Evolutionary conservation across 2,888 invertebrate genomes (phyloP).

Genomic region (Ectemnius continuus): DNA sequence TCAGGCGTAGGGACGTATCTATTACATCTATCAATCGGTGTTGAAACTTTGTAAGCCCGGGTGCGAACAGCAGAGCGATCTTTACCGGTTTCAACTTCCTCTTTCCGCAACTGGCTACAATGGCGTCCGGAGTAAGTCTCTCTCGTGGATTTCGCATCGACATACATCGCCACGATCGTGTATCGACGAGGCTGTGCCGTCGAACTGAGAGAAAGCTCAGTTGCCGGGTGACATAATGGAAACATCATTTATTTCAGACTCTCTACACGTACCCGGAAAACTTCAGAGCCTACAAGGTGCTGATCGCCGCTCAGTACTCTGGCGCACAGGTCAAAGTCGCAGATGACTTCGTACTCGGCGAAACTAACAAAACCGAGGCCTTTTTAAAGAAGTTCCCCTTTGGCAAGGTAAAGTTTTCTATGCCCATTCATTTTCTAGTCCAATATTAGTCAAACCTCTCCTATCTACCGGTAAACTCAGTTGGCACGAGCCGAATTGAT

Average conservation of each 20-base stretch:
- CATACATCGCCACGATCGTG: slow-evolving; percentile 67
- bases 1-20: slow-evolving; percentile 15
- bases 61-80: slow-evolving; percentile 44
- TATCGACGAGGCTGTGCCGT: slow-evolving; percentile 19
- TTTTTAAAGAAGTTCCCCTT: slow-evolving; percentile 97
- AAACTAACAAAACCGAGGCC: slow-evolving; percentile 91
- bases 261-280: slow-evolving; percentile 99
- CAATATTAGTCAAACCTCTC: neutral
- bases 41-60: slow-evolving; percentile 33
- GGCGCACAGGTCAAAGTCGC: slow-evolving; percentile 91
- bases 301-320: slow-evolving; percentile 98
- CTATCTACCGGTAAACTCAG: slow-evolving; percentile 21
- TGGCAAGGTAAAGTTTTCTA: slow-evolving; percentile 89
- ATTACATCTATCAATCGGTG: slow-evolving; percentile 13
- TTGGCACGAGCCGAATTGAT: slow-evolving; percentile 20
- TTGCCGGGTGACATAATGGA: slow-evolving; percentile 25
- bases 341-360: slow-evolving; percentile 93
- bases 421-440: neutral
- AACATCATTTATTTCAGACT: slow-evolving; percentile 83
- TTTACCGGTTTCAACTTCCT: slow-evolving; percentile 76
- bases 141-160: slow-evolving; percentile 68
- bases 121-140: slow-evolving; percentile 81
- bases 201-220: slow-evolving; percentile 15
- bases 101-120: slow-evolving; percentile 76
- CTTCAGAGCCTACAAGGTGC: slow-evolving; percentile 98